Base-by-base conservation (phyloP, 2,888 invertebrate species). In the Stenurella melanura region DNA sequence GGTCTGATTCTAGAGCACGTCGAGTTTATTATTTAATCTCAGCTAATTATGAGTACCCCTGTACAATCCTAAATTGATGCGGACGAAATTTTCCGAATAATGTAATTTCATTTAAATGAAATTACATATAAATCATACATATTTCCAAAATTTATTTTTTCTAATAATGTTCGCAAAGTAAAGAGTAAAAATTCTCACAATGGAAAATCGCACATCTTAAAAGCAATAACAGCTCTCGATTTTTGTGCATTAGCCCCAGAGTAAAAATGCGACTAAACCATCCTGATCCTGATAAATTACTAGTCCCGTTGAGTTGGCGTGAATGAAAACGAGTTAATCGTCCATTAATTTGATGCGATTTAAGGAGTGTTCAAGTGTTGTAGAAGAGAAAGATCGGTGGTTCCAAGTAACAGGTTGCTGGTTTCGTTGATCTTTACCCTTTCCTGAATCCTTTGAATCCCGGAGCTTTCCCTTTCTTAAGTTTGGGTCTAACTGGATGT, bases 391-490 rank as follows among this genome's bases (percentile, higher is more conserved):
- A 76, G 77, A 77, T 58, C 70, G 60, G 63, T 61, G 66, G 70
- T 68, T 69, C 54, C 73, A 80, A 79, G 83, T 84, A 85, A 85
- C 85, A 86, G 84, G 84, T 85, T 85, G 86, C 80, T 81, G 83
- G 81, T 76, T 71, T 57, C 63, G 74, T 82, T 83, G 86, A 86
- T 85, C 85, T 85, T 83, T 84, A 85, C 84, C 85, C 85, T 83
- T 83, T 80, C 83, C 80, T 79, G 84, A 81, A 84, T 86, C 86
- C 85, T 85, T 86, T 83, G 85, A 86, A 85, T 85, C 86, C 81
- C 80, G 81, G 80, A 81, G 84, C 81, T 85, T 85, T 84, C 84
- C 83, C 83, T 85, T 85, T 85, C 86, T 85, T 85, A 85, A 85
- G 83, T 84, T 83, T 71, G 83, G 83, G 80, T 80, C 78, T 78